Base-by-base conservation (phyloP, 2,113 vertebrate species). In the Corythornis madagascariensis region DNA sequence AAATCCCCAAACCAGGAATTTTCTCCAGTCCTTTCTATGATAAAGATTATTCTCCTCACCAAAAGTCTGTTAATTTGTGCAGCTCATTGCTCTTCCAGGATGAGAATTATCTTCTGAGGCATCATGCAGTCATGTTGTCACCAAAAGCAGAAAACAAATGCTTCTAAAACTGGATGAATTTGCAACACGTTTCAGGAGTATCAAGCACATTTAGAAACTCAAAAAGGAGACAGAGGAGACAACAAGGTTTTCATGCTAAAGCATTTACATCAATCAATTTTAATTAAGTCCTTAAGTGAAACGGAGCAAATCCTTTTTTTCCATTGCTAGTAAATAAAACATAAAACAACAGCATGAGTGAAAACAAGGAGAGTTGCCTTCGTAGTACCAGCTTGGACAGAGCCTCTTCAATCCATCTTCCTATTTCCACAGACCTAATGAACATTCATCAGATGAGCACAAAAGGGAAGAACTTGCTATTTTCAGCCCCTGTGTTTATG, bases 241-340 rank as follows among this genome's bases (percentile, higher is more conserved):
- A 13, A 45, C 61, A 65, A 25, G 17, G n/a, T 43, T 61, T 52
- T 74, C 4, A 13, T 1, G 13, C 47, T 19, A 28, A 33, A 72
- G 29, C 22, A 92, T 76, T 94, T 64, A 43, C 79, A 85, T 90
- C 14, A 24, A 89, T 94, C 55, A 65, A 91, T 57, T 91, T 92
- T 74, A 87, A 96, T 84, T 9, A 42, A 83, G 79, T 61, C 64
- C 10, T 65, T n/a, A 24, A 90, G 63, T 64, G 71, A 67, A 90
- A 15, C n/a, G 35, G 56, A 77, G 42, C 14, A 67, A 86, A 82
- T 3, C 6, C 35, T 61, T 50, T 50, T 47, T 15, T 47, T 15
- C 75, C 22, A 9, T 25, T 11, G 50, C 35, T 38, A 50, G 11
- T 28, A 29, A 59, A 38, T 56, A 10, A 50, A 50, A 21, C 28